phyloP scores from a whole-genome alignment of 2,113 vertebrate genomes.

The Calidris pugnax region DNA sequence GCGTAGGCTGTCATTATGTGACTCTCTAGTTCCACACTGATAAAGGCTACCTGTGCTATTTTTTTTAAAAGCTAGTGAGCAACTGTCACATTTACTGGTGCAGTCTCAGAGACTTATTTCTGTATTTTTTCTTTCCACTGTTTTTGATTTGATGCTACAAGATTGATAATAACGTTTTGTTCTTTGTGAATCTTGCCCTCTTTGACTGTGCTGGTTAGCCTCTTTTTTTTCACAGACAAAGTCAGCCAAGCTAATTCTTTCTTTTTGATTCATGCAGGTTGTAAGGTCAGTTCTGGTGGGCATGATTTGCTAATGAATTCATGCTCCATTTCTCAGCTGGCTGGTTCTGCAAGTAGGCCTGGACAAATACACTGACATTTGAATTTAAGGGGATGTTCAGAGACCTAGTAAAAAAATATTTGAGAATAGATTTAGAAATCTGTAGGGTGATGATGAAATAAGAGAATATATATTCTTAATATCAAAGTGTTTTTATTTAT shows the following conservation, averaged over 20 bases:
- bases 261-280: slow-evolving; percentile 31
- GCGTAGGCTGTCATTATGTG: neutral
- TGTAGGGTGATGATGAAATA: neutral
- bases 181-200: neutral
- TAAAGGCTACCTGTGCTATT: neutral
- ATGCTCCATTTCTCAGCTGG: slow-evolving; percentile 46
- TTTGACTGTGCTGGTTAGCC: neutral
- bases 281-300: slow-evolving; percentile 40
- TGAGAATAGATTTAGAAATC: neutral
- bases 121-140: neutral
- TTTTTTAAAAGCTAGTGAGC: neutral
- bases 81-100: neutral
- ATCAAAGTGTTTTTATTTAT: no score
- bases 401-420: neutral
- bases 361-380: slow-evolving; percentile 5
- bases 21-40: neutral
- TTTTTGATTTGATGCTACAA: neutral
- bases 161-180: neutral
- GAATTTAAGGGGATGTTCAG: slow-evolving; percentile 20
- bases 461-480: no score
- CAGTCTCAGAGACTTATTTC: neutral
- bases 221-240: neutral
- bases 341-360: slow-evolving; percentile 24
- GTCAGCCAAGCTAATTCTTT: neutral
- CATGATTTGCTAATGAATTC: slow-evolving; percentile 43